Percentiles rank a stretch among this genome's conserved stretches.
Conservation (phyloP, 2,797 vertebrate genomes). For the Spheniscus humboldti region DNA sequence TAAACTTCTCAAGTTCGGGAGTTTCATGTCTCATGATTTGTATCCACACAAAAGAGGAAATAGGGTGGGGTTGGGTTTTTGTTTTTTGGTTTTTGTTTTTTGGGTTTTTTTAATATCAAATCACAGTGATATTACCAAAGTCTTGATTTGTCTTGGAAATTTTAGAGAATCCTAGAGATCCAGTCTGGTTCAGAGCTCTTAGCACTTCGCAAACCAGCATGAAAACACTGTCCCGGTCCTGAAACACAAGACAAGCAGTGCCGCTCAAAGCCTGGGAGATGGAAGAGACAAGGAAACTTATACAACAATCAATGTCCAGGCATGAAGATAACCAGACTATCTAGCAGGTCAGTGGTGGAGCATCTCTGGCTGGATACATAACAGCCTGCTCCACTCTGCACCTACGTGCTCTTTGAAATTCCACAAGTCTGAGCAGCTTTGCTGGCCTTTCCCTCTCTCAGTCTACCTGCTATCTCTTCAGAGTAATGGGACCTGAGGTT, state of each 20-base stretch:
- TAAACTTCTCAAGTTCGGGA: not conserved
- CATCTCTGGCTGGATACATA: not conserved
- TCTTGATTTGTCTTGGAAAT: not conserved
- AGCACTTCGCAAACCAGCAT: not conserved
- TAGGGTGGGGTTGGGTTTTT: too few species aligned
- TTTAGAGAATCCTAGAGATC: not conserved
- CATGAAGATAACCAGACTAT: not conserved
- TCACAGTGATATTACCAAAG: not conserved
- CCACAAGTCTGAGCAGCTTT: not conserved
- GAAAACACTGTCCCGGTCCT: not conserved
- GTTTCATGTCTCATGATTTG: not conserved
- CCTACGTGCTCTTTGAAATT: not conserved
- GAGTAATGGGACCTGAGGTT: not conserved
- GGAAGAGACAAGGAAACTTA: not conserved
- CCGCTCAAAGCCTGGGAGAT: not conserved
- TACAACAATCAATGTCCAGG: accelerated
- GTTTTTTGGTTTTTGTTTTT: accelerated
- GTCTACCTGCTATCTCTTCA: not conserved
- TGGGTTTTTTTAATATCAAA: not conserved
- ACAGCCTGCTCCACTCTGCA: not conserved
- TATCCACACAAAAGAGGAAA: not conserved
- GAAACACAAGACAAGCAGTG: not conserved
- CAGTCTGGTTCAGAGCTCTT: not conserved
- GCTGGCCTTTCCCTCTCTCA: not conserved
- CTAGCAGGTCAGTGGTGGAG: not conserved